A percentile compares a stretch with the other conserved stretches of the same genome.
Evolutionary conservation across 35 echinoderm and acorn worm species (phyloP).

Genomic region (Apostichopus japonicus): DNA sequence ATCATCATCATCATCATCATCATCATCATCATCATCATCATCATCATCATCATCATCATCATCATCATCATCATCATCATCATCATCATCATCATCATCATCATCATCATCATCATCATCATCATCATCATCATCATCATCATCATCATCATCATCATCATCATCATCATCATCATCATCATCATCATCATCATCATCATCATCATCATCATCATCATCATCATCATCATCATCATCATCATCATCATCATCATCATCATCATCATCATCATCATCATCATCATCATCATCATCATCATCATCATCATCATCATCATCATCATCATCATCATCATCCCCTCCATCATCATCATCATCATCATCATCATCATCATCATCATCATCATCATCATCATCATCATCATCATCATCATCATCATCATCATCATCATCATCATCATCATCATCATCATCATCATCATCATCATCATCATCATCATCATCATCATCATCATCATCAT

Average conservation of each 20-base stretch:
- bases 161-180: background rate
- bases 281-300: background rate
- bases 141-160: slow-evolving; percentile 8
- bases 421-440: background rate
- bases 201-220: background rate
- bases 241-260: background rate
- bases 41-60: background rate
- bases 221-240: slow-evolving; percentile 1
- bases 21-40: background rate
- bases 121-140: slow-evolving; percentile 6
- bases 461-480: background rate
- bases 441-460: too few relatives aligned
- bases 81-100: background rate
- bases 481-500: slow-evolving; percentile 28
- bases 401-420: slow-evolving; percentile 4
- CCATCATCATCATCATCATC: background rate
- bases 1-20: background rate
- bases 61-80: background rate
- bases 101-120: background rate
- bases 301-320: background rate
- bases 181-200: background rate
- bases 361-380: background rate
- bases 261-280: background rate
- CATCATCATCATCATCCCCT: background rate
- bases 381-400: background rate